Evolutionary conservation across 2,797 vertebrate genomes (phyloP).

Genomic region (Notolabrus celidotus): DNA sequence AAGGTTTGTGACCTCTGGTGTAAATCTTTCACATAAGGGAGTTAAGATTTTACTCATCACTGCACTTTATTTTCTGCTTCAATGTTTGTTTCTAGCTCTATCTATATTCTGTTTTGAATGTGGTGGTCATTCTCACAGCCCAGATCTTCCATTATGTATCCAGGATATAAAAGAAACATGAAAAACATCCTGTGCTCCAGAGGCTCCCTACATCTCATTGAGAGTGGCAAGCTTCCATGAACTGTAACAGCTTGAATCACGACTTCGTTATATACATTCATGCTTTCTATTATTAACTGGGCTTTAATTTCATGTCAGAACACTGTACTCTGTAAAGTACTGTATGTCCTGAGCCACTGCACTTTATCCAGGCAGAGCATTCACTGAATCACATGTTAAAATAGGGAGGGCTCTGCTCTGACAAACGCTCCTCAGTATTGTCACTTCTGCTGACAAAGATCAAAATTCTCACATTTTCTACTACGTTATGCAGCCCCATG

Average conservation of each 20-base stretch:
- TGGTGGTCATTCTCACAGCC: neutral
- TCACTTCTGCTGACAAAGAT: constrained; percentile 29
- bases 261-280: neutral
- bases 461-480: constrained; percentile 18
- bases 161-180: neutral
- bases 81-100: constrained; percentile 1
- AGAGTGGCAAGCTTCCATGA: neutral
- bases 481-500: constrained; percentile 7
- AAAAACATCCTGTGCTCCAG: neutral
- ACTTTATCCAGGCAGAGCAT: neutral
- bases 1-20: neutral
- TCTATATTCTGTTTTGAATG: neutral
- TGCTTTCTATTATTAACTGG: neutral
- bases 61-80: constrained; percentile 2
- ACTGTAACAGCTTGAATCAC: neutral
- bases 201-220: neutral
- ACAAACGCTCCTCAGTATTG: neutral
- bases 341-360: neutral
- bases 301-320: neutral
- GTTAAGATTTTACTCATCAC: neutral
- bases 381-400: constrained; percentile 1
- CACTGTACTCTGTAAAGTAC: neutral
- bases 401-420: neutral
- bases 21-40: neutral
- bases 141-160: constrained; percentile 12